phyloP scores from a whole-genome alignment of 2,113 vertebrate genomes.

The Percopsis transmontana region DNA sequence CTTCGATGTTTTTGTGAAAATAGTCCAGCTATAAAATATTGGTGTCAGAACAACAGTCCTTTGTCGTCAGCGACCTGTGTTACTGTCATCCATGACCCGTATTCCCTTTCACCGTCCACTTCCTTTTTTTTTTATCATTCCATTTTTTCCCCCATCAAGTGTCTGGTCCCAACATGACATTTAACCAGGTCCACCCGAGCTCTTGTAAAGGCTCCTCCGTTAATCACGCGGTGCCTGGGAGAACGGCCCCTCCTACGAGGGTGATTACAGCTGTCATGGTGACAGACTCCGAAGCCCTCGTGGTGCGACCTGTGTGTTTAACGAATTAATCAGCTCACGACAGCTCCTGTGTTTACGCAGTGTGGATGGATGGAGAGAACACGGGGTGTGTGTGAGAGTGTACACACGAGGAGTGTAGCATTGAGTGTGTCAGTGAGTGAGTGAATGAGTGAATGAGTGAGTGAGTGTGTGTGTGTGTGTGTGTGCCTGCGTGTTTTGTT shows the following conservation, averaged over 20 bases:
- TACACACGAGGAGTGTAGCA: constrained; percentile 1
- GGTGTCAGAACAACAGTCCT: no score
- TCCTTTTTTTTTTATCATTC: neutral
- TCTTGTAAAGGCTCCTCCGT: neutral
- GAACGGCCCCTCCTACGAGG: constrained; percentile 15
- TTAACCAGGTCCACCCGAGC: neutral
- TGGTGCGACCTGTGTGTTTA: constrained; percentile 33
- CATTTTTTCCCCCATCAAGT: neutral
- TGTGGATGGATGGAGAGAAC: constrained; percentile 5
- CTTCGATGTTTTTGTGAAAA: neutral
- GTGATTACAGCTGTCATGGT: constrained; percentile 24
- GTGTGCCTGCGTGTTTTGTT: constrained; percentile 57
- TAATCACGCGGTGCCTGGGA: constrained; percentile 5
- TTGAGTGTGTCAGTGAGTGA: constrained; percentile 19
- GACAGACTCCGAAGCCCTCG: constrained; percentile 43
- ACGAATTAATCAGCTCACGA: constrained; percentile 54
- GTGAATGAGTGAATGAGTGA: neutral
- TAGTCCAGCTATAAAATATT: neutral
- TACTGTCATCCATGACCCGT: neutral
- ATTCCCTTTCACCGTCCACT: neutral
- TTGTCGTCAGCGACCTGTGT: neutral
- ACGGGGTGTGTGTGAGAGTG: neutral
- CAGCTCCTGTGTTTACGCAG: constrained; percentile 40
- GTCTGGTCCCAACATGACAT: neutral
- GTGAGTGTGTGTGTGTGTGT: constrained; percentile 5